These are phyloP conservation scores for Siniperca undulata DNA, from an alignment of 2,797 vertebrate genomes.

Conservation along the genomic window DNA sequence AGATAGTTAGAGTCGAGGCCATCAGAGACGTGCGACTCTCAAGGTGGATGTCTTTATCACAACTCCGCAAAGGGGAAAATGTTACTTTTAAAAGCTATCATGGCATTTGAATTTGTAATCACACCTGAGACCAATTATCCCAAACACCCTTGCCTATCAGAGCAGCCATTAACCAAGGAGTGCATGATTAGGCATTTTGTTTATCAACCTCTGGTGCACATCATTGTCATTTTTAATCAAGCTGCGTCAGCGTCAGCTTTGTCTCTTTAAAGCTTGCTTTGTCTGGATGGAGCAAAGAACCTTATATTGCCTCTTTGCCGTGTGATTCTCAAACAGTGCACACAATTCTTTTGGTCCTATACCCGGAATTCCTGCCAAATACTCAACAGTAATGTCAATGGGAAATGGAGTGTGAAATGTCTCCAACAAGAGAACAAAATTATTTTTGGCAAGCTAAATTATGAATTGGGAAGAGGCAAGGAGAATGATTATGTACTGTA, in stretches of 20 bases:
- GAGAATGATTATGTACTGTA: conserved; percentile 2
- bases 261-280: conserved; percentile 32
- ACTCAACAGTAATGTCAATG: conserved; percentile 30
- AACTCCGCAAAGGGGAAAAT: conserved; percentile 23
- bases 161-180: conserved; percentile 65
- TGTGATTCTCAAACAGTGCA: conserved; percentile 12
- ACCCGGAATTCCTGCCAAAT: conserved; percentile 24
- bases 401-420: conserved; percentile 65
- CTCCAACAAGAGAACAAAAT: conserved; percentile 39
- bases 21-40: conserved; percentile 15
- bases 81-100: conserved; percentile 61
- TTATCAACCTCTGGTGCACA: conserved; percentile 72
- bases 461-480: conserved; percentile 42
- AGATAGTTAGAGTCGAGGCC: not conserved
- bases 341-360: not conserved
- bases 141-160: conserved; percentile 57
- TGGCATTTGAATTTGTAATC: conserved; percentile 73
- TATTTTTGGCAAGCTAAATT: conserved; percentile 52
- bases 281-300: conserved; percentile 27
- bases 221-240: conserved; percentile 75
- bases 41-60: conserved; percentile 45
- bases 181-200: conserved; percentile 77
- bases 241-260: conserved; percentile 43
- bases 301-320: not conserved
- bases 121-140: conserved; percentile 77